Percentiles rank a stretch among this genome's conserved stretches.
These are phyloP conservation scores for Percopsis omiscomaycus DNA, from an alignment of 2,797 vertebrate genomes.

Conservation along the genomic window DNA sequence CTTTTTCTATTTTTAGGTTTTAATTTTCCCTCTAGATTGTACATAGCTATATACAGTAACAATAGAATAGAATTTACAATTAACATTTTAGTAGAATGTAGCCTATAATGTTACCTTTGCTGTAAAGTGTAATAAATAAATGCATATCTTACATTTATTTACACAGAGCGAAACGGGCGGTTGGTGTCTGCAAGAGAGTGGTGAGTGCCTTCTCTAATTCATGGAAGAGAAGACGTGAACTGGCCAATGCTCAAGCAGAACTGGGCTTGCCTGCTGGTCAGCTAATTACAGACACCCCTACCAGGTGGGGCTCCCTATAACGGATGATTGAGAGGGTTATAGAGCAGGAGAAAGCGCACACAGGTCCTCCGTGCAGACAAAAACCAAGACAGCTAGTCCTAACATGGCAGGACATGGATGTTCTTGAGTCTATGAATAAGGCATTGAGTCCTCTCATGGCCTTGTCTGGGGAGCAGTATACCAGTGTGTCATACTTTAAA, in stretches of 20 bases:
- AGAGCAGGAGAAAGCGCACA: slow-evolving; percentile 1
- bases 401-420: slow-evolving; percentile 12
- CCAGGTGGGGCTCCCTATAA: slow-evolving; percentile 13
- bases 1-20: too few relatives aligned
- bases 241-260: slow-evolving; percentile 16
- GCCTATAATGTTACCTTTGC: neutral
- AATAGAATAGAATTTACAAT: neutral
- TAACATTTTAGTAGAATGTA: neutral
- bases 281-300: slow-evolving; percentile 11
- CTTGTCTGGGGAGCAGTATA: slow-evolving; percentile 14
- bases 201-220: slow-evolving; percentile 14
- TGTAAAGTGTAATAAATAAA: neutral
- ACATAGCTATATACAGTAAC: neutral
- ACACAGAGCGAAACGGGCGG: neutral
- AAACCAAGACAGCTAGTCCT: slow-evolving; percentile 5
- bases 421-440: slow-evolving; percentile 16
- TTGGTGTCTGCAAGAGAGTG: slow-evolving; percentile 8
- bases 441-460: slow-evolving; percentile 15
- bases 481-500: slow-evolving; percentile 13
- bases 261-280: slow-evolving; percentile 15
- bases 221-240: slow-evolving; percentile 11
- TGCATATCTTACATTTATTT: neutral
- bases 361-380: slow-evolving; percentile 17
- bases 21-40: neutral
- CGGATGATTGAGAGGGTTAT: slow-evolving; percentile 11